Base-by-base conservation (phyloP, 1,140 invertebrate genomes). In the Coelopa frigida region DNA sequence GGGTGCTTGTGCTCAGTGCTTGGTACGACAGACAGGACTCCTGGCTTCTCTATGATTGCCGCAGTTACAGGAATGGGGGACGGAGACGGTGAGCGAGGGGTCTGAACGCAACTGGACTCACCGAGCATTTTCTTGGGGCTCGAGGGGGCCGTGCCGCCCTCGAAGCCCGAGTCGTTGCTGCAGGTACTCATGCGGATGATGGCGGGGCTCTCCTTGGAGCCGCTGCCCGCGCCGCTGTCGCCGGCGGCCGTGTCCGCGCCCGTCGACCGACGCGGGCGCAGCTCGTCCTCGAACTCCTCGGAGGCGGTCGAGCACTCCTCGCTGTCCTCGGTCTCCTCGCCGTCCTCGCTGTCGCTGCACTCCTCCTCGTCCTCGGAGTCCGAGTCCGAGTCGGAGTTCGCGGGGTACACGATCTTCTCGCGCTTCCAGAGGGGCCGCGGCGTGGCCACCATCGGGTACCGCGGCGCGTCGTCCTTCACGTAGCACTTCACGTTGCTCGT, bases 391-490 rank as follows among this genome's bases (percentile, higher is more conserved):
- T n/a, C n/a, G n/a, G n/a, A n/a, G n/a, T n/a, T n/a, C n/a, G n/a
- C n/a, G 1, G 61, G 58, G 33, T 69, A 69, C 15, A 63, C 58
- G 17, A 66, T 59, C 48, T 65, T 66, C 21, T 69, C 62, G 7
- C 60, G 61, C 54, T 78, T 79, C 67, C 74, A 75, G 15, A 79
- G 58, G 5, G 77, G 77, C 47, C 75, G 70, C 14, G 77, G 76
- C 29, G 75, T 78, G 15, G 77, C 77, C 51, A 77, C 74, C 20
- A 79, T 56, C 2, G 73, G 71, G 54, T 71, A 74, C 3, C 70
- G 55, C 24, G 76, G 70, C 44, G 71, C 65, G 66, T 78, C 73
- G 50, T 74, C 68, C 54, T 77, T 78, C n/a, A 75, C 71, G 44
- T 66, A 70, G 35, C 60, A 69, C 24, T 70, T 70, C n/a, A n/a